Evolutionary conservation across 2,797 vertebrate species (phyloP).

Genomic region (Erpetoichthys calabaricus): DNA sequence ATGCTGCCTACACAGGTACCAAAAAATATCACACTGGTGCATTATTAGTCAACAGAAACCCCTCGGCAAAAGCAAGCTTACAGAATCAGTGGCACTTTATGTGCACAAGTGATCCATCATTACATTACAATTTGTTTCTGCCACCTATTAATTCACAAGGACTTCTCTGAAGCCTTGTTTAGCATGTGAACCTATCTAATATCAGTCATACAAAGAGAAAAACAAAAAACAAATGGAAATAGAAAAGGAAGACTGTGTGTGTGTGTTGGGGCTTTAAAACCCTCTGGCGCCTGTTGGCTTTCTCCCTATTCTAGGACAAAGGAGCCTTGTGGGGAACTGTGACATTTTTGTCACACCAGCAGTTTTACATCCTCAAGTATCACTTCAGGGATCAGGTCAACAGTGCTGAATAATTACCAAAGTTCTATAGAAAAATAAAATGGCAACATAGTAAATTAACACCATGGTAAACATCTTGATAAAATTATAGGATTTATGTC

Average conservation of each 20-base stretch:
- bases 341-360: conserved; percentile 7
- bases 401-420: conserved; percentile 4
- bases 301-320: conserved; percentile 9
- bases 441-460: neutral
- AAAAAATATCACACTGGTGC: neutral
- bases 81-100: neutral
- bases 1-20: neutral
- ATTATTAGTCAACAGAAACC: neutral
- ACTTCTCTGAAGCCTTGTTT: conserved; percentile 3
- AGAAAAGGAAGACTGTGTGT: neutral
- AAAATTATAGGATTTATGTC: neutral
- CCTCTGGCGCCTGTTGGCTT: neutral
- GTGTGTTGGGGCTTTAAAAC: too few relatives aligned
- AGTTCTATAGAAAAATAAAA: conserved; percentile 3
- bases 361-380: conserved; percentile 8
- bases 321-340: conserved; percentile 4
- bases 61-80: neutral
- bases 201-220: neutral
- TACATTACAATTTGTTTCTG: neutral
- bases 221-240: neutral
- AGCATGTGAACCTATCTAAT: conserved; percentile 1
- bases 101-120: conserved; percentile 1
- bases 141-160: neutral
- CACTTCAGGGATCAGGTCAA: conserved; percentile 4
- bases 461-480: neutral